Evolutionary conservation across 2,113 vertebrate species (phyloP).

Genomic region (Hippocampus mohnikei): DNA sequence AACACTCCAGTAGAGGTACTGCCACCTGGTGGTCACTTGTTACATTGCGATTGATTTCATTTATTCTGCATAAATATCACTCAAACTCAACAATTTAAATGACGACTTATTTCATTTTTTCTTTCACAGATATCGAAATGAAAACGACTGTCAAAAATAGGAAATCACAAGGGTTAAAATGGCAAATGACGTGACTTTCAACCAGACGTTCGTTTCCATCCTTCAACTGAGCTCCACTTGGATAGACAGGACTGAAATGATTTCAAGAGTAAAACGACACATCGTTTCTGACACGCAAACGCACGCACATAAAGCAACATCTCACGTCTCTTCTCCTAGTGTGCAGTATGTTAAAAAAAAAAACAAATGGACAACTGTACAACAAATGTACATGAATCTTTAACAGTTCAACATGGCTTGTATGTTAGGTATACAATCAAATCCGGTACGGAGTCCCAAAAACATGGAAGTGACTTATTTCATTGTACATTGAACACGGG

Average conservation of each 20-base stretch:
- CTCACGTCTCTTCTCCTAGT: slow-evolving; percentile 36
- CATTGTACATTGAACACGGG: slow-evolving; percentile 18
- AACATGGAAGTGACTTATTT: slow-evolving; percentile 34
- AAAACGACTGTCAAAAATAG: not conserved
- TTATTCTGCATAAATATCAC: not conserved
- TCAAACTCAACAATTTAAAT: not conserved
- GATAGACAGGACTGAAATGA: slow-evolving; percentile 35
- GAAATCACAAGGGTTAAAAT: not conserved
- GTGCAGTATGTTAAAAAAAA: slow-evolving; percentile 42
- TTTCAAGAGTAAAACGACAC: slow-evolving; percentile 35
- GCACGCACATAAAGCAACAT: slow-evolving; percentile 37
- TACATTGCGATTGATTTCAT: not conserved
- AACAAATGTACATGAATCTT: slow-evolving; percentile 64
- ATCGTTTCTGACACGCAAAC: slow-evolving; percentile 55
- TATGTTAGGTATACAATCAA: slow-evolving; percentile 51
- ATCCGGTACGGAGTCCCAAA: slow-evolving; percentile 48
- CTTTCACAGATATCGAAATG: not conserved
- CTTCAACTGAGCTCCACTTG: slow-evolving; percentile 53
- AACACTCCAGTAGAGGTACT: not conserved
- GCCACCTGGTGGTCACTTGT: slow-evolving; percentile 26
- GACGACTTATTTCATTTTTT: not conserved
- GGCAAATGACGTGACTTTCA: not conserved
- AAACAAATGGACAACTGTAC: slow-evolving; percentile 50
- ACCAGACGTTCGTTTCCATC: slow-evolving; percentile 37
- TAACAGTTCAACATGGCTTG: slow-evolving; percentile 70